Conservation (phyloP, 2,113 vertebrate species). For the Colinus virginianus region DNA sequence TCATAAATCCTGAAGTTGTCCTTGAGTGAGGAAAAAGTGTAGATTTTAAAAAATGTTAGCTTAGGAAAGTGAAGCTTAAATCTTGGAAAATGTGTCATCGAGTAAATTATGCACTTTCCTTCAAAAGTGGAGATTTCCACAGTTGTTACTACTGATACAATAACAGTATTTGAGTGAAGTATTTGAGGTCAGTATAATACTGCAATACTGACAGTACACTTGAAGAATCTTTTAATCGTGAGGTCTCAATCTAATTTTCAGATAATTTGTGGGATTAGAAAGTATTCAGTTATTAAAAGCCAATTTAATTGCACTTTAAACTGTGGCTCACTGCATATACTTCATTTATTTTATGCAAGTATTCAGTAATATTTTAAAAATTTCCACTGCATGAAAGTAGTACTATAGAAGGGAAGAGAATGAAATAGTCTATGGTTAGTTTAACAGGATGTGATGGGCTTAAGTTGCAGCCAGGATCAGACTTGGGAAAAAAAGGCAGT, state of each 20-base stretch:
- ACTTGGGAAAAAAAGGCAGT: background rate
- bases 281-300: background rate
- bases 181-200: background rate
- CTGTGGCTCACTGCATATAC: background rate
- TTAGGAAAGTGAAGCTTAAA: background rate
- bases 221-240: background rate
- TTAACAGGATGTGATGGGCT: background rate
- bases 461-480: background rate
- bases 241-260: background rate
- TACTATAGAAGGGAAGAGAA: background rate
- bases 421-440: background rate
- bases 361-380: background rate
- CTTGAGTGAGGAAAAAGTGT: constrained; percentile 22
- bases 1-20: background rate
- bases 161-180: background rate
- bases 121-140: background rate
- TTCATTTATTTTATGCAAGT: background rate
- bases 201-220: background rate
- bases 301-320: background rate
- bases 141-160: background rate
- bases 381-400: background rate
- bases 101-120: background rate
- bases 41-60: background rate
- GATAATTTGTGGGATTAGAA: background rate
- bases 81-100: background rate